Percentiles rank a stretch among this genome's conserved stretches.
Evolutionary conservation across 2,888 invertebrate species (phyloP).

Genomic region (Heliconius aoede): DNA sequence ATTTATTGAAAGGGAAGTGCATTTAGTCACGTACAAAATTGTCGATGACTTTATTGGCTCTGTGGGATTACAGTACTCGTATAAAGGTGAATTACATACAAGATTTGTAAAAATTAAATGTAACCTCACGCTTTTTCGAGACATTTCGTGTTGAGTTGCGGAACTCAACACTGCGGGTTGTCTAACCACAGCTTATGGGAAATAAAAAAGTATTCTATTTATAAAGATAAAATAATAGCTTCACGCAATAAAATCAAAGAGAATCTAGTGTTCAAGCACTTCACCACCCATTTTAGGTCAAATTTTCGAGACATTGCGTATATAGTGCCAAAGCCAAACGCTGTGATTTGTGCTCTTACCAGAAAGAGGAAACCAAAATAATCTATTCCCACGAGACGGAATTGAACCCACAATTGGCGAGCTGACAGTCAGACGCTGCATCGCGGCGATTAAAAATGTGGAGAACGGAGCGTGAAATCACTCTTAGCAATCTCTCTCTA

Average conservation of each 20-base stretch:
- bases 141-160: not conserved
- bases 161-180: not conserved
- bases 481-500: not conserved
- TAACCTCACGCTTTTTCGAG: not conserved
- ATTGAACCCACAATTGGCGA: not conserved
- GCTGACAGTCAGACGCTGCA: not conserved
- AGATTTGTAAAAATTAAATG: not conserved
- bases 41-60: slow-evolving; percentile 41
- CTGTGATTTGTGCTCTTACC: not conserved
- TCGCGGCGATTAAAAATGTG: not conserved
- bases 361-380: not conserved
- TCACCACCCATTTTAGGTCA: not conserved
- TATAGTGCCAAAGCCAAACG: not conserved
- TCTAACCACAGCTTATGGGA: no score
- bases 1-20: slow-evolving; percentile 44
- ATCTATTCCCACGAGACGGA: not conserved
- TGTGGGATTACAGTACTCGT: slow-evolving; percentile 4
- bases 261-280: not conserved
- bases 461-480: not conserved
- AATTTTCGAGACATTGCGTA: no score
- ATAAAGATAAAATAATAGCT: no score
- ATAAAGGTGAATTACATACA: slow-evolving; percentile 5
- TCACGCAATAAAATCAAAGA: no score
- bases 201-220: no score
- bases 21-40: slow-evolving; percentile 43